Evolutionary conservation across 64 coral and sea anemone genomes (phyloP).

Genomic region (Platygyra sinensis): DNA sequence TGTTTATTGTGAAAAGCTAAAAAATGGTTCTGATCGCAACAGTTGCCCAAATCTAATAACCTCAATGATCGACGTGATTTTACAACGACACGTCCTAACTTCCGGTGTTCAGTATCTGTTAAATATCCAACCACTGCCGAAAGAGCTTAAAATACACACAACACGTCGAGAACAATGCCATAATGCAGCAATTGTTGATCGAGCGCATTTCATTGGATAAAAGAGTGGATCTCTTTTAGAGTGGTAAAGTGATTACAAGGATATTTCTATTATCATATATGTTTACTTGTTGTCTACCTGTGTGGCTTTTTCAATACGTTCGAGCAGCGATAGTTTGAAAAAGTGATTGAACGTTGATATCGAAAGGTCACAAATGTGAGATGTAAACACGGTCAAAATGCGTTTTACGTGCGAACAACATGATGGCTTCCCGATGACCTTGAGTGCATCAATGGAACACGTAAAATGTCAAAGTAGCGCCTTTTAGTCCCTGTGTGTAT

Average conservation of each 20-base stretch:
- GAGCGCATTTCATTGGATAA: conserved; percentile 34
- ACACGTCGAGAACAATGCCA: not conserved
- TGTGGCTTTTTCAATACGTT: conserved; percentile 5
- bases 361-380: conserved; percentile 18
- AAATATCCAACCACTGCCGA: not conserved
- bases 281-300: not conserved
- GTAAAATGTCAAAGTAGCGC: conserved; percentile 24
- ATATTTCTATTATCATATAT: conserved; percentile 3
- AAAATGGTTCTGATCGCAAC: not conserved
- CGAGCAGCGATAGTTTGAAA: not conserved
- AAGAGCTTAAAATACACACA: conserved; percentile 31
- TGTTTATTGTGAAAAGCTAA: not conserved
- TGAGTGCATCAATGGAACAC: not conserved
- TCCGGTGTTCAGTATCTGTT: conserved; percentile 21
- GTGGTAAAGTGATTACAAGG: conserved; percentile 8
- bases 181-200: conserved; percentile 18
- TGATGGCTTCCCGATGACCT: not conserved
- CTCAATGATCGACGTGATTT: conserved; percentile 51
- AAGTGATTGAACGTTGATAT: not conserved
- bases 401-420: not conserved
- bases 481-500: not conserved
- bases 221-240: not conserved
- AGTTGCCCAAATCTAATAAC: conserved; percentile 8
- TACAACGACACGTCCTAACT: conserved; percentile 13
- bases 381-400: not conserved